Conservation (phyloP, 30 jellyfish, hydroid and myxozoan genomes). For the Nemopilema nomurai region DNA sequence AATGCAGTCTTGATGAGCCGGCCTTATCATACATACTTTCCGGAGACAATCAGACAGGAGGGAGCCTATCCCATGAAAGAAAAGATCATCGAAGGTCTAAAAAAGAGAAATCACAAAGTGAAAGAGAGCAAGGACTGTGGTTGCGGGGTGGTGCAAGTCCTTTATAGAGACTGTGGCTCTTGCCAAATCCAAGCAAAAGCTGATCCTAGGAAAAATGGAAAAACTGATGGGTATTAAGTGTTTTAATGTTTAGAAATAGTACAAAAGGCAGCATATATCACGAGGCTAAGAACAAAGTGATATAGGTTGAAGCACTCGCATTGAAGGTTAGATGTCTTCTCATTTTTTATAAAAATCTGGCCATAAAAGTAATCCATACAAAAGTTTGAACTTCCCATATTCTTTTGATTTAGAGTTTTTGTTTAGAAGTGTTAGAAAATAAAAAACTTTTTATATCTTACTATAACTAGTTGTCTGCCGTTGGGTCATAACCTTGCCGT, state of each 20-base stretch:
- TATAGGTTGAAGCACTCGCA: too few species aligned
- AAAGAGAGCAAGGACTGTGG: not conserved
- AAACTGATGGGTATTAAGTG: slow-evolving; percentile 76
- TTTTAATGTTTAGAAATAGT: not conserved
- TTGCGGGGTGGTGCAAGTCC: slow-evolving; percentile 77
- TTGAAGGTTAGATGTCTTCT: too few species aligned
- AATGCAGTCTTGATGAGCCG: slow-evolving; percentile 72
- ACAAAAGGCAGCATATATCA: not conserved
- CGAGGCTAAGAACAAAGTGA: too few species aligned
- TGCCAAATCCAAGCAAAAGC: slow-evolving; percentile 67
- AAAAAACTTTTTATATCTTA: too few species aligned
- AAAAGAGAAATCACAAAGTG: slow-evolving; percentile 65
- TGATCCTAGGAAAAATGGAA: slow-evolving; percentile 89
- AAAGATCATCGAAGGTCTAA: slow-evolving; percentile 60
- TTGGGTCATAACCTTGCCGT: too few species aligned
- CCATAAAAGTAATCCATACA: too few species aligned
- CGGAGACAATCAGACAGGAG: slow-evolving; percentile 42
- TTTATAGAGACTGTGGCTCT: slow-evolving; percentile 43
- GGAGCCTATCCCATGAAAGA: slow-evolving; percentile 45
- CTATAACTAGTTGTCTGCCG: too few species aligned
- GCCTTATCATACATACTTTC: slow-evolving; percentile 75
- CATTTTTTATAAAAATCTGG: too few species aligned
- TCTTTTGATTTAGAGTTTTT: too few species aligned
- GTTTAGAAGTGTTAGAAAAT: too few species aligned
- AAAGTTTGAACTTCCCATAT: too few species aligned